These are phyloP conservation scores for Azorinus chamasolen DNA, from an alignment of 2,888 invertebrate genomes.

Conservation along the genomic window DNA sequence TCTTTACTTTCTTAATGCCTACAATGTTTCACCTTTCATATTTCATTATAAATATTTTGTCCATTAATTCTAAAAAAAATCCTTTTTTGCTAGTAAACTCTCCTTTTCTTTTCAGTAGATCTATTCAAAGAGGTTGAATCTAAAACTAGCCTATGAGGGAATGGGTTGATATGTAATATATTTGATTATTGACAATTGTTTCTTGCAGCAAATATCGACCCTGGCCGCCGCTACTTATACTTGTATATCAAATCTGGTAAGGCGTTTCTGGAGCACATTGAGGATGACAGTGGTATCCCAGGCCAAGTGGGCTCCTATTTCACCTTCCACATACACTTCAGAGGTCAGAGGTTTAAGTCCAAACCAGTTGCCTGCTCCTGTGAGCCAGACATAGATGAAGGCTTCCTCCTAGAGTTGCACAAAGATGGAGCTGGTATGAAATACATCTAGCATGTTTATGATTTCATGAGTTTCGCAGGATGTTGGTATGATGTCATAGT, in stretches of 20 bases:
- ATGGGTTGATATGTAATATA: too few species aligned
- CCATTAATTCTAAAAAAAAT: too few species aligned
- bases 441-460: background rate
- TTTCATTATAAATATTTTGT: too few species aligned
- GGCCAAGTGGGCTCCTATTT: constrained; percentile 81
- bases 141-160: too few species aligned
- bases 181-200: too few species aligned
- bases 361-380: constrained; percentile 84
- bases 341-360: constrained; percentile 85
- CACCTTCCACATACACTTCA: constrained; percentile 84
- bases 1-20: too few species aligned
- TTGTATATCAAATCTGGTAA: constrained; percentile 83
- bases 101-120: too few species aligned
- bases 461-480: too few species aligned
- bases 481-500: too few species aligned
- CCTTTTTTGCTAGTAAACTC: too few species aligned
- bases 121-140: too few species aligned
- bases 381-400: constrained; percentile 85
- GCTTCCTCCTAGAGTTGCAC: constrained; percentile 85
- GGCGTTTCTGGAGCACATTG: constrained; percentile 85
- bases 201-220: constrained; percentile 83
- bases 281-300: constrained; percentile 77
- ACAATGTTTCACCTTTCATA: too few species aligned
- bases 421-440: constrained; percentile 80
- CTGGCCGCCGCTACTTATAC: constrained; percentile 83